Conservation (phyloP, 1,140 invertebrate species). For the Macrocentrus cingulum region DNA sequence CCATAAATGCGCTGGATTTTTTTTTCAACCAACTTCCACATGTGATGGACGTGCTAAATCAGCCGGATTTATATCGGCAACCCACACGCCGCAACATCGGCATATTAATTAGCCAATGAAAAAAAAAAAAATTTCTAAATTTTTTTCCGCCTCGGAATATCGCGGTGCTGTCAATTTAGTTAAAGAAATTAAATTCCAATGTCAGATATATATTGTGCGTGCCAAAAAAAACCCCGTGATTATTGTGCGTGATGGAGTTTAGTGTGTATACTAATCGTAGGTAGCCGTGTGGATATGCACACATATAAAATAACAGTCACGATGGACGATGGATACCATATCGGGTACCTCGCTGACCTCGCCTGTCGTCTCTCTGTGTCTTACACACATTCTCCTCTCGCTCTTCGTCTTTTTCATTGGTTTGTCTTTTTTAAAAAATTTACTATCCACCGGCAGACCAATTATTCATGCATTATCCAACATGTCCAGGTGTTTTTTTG, state of each 20-base stretch:
- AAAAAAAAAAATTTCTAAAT: conserved; percentile 2
- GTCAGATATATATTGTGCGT: too few relatives aligned
- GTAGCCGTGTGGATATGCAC: conserved; percentile 31
- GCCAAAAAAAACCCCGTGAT: conserved; percentile 25
- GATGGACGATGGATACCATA: conserved; percentile 55
- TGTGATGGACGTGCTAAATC: conserved; percentile 6
- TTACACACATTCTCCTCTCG: conserved; percentile 35
- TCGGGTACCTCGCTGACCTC: conserved; percentile 60
- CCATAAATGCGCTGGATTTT: background rate
- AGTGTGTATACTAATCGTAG: conserved; percentile 45
- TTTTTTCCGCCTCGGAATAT: too few relatives aligned
- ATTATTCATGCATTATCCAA: background rate
- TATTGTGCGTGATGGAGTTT: conserved; percentile 4
- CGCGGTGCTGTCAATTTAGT: too few relatives aligned
- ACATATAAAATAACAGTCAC: conserved; percentile 48
- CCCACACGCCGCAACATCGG: conserved; percentile 12
- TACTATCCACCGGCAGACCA: conserved; percentile 7
- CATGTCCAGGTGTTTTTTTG: too few relatives aligned
- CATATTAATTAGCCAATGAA: conserved; percentile 5
- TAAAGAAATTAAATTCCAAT: conserved; percentile 1
- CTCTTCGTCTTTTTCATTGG: conserved; percentile 21
- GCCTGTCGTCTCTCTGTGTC: conserved; percentile 51
- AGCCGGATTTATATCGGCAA: conserved; percentile 13
- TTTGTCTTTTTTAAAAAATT: conserved; percentile 20
- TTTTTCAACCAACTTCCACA: background rate